These are phyloP conservation scores for Raja brachyura DNA, from an alignment of 2,113 vertebrate genomes.

Conservation along the genomic window DNA sequence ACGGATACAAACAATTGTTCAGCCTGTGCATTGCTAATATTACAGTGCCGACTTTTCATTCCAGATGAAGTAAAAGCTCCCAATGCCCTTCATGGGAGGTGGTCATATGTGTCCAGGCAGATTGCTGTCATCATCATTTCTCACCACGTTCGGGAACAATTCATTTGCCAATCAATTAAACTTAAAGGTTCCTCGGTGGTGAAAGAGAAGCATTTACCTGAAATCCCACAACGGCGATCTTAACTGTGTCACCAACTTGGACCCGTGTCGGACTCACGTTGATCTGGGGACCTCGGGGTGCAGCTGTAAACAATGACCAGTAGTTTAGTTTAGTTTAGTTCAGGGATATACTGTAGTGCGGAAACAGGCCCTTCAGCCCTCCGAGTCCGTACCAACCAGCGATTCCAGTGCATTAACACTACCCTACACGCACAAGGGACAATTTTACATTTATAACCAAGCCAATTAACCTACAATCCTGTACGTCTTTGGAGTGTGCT, in stretches of 20 bases:
- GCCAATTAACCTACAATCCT: too few relatives aligned
- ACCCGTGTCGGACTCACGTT: slow-evolving; percentile 70
- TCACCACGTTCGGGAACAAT: neutral
- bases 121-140: neutral
- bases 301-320: slow-evolving; percentile 56
- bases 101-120: neutral
- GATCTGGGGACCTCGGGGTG: slow-evolving; percentile 84
- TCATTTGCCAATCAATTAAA: neutral
- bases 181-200: neutral
- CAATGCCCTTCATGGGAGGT: neutral
- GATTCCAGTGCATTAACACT: too few relatives aligned
- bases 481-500: too few relatives aligned
- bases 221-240: slow-evolving; percentile 78
- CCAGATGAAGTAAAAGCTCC: neutral
- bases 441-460: too few relatives aligned
- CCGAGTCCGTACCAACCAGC: too few relatives aligned
- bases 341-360: too few relatives aligned
- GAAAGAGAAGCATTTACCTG: slow-evolving; percentile 56
- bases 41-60: neutral
- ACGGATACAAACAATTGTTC: neutral
- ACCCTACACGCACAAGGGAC: too few relatives aligned
- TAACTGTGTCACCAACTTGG: slow-evolving; percentile 78
- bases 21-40: neutral
- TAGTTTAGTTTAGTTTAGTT: too few relatives aligned
- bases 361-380: too few relatives aligned